Percentiles rank a stretch among this genome's conserved stretches.
Conservation (phyloP, 2,113 vertebrate species). For the Xiphorhynchus elegans region DNA sequence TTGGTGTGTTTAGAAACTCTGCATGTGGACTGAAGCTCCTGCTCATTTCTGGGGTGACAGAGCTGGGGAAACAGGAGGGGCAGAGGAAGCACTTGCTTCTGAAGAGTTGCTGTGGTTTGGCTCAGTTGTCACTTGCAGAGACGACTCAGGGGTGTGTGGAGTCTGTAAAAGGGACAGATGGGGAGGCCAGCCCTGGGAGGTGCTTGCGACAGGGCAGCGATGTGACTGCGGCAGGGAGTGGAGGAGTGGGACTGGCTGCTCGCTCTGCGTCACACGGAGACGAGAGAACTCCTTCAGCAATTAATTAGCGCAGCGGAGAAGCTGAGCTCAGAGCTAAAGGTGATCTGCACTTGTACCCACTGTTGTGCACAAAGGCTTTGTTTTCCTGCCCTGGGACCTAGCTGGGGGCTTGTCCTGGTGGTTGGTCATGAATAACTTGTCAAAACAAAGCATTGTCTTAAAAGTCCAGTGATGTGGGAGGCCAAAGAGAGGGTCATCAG, state of each 20-base stretch:
- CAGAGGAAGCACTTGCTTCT: not conserved
- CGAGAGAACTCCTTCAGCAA: constrained; percentile 57
- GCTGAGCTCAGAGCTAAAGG: constrained; percentile 30
- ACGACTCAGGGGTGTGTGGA: not conserved
- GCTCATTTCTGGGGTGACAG: not conserved
- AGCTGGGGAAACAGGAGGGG: not conserved
- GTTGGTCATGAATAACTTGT: not conserved
- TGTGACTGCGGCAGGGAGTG: not conserved
- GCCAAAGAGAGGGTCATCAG: not conserved
- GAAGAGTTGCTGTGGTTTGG: not conserved
- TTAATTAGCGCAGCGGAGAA: constrained; percentile 66
- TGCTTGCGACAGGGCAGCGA: not conserved
- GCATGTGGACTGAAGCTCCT: not conserved
- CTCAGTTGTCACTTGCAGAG: not conserved
- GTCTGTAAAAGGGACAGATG: not conserved
- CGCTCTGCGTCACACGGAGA: constrained; percentile 1
- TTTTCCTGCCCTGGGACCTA: not conserved
- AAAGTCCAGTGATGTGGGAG: not conserved
- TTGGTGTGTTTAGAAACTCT: not conserved
- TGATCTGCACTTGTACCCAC: not conserved
- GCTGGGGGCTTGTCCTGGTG: not conserved
- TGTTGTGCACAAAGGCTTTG: not conserved
- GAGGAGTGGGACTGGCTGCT: constrained; percentile 3
- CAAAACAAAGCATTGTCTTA: not conserved
- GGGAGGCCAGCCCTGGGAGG: not conserved